These are phyloP conservation scores for Conomelus anceps DNA, from an alignment of 2,888 invertebrate species.

Conservation along the genomic window DNA sequence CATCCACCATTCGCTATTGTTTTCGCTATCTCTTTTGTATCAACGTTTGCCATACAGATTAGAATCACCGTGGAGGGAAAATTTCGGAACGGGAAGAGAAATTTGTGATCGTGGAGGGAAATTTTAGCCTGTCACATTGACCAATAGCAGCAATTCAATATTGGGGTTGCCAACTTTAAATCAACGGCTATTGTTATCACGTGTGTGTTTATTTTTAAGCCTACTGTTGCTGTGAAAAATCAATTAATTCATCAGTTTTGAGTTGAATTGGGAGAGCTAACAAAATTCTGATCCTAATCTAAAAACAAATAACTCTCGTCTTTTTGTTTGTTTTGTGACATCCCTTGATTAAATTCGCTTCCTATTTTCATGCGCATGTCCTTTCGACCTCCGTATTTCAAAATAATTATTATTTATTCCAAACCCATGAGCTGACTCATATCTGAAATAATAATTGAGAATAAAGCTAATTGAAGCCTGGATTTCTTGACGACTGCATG, in stretches of 20 bases:
- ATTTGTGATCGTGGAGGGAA: not conserved
- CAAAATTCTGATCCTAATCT: not conserved
- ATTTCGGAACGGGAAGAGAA: not conserved
- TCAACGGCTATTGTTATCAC: not conserved
- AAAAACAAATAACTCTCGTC: not conserved
- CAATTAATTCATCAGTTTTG: not conserved
- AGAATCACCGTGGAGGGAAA: not conserved
- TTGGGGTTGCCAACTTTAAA: not conserved
- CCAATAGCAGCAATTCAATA: not conserved
- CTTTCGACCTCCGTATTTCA: not conserved
- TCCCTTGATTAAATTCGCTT: not conserved
- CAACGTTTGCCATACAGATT: not conserved
- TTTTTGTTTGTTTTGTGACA: not conserved
- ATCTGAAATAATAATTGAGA: not conserved
- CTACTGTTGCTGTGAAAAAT: not conserved
- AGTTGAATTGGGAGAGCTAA: not conserved
- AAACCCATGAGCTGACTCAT: too few species aligned
- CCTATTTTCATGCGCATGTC: not conserved
- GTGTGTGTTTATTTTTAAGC: not conserved
- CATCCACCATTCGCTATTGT: not conserved
- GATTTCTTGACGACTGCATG: too few species aligned
- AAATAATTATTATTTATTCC: not conserved
- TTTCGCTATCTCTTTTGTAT: not conserved
- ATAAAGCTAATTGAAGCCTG: too few species aligned
- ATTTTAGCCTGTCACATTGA: too few species aligned